phyloP scores from a whole-genome alignment of 2,888 invertebrate genomes.

The Muschampia plurimacula region DNA sequence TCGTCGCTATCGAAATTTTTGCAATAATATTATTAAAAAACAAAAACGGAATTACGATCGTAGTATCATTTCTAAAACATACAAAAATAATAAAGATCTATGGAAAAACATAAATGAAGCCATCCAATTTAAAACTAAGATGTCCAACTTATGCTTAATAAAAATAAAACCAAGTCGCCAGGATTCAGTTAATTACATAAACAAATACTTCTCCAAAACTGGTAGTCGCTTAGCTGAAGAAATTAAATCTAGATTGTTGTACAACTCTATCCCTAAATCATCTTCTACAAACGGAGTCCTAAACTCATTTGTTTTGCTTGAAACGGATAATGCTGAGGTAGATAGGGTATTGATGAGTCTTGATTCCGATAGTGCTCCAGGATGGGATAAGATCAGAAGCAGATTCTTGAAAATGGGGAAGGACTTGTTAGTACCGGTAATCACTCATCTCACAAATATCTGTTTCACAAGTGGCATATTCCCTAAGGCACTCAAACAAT shows the following conservation, averaged over 20 bases:
- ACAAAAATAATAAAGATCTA: background rate
- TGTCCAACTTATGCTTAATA: background rate
- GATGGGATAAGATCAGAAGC: background rate
- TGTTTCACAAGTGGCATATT: background rate
- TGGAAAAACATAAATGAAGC: constrained; percentile 1
- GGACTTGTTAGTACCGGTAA: background rate
- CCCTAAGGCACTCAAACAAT: background rate
- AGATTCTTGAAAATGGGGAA: background rate
- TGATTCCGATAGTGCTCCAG: background rate
- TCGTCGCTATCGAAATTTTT: background rate
- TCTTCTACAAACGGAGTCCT: background rate
- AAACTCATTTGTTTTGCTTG: background rate
- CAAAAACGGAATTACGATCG: background rate
- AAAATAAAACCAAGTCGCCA: background rate
- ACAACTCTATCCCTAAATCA: background rate
- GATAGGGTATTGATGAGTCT: background rate
- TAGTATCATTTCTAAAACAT: background rate
- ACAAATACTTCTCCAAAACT: background rate
- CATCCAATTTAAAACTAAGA: background rate
- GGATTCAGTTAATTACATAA: background rate
- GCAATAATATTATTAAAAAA: background rate
- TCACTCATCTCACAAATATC: background rate
- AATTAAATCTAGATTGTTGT: background rate
- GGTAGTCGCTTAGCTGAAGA: background rate
- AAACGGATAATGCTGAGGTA: background rate